These are phyloP conservation scores for Microplitis demolitor DNA, from an alignment of 1,140 invertebrate species.

Conservation along the genomic window DNA sequence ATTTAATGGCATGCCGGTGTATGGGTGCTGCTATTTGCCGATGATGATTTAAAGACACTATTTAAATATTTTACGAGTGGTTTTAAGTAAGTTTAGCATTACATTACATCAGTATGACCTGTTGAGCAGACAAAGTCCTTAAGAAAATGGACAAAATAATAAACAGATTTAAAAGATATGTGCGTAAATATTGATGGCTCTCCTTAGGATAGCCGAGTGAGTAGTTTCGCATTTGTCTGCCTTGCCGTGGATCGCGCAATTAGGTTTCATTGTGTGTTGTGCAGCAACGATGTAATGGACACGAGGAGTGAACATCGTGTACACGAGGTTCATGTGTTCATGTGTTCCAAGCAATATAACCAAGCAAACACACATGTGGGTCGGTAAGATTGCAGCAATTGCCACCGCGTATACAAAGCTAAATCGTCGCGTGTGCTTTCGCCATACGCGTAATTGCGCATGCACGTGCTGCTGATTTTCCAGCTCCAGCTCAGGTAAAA, in stretches of 20 bases:
- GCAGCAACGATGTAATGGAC: background rate
- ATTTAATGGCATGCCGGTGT: too few species aligned
- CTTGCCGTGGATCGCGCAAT: too few species aligned
- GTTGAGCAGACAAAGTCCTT: background rate
- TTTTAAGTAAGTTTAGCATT: too few species aligned
- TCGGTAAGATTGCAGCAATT: slow-evolving; percentile 22
- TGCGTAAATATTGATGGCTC: too few species aligned
- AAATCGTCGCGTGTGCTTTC: slow-evolving; percentile 22
- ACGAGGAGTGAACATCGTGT: background rate
- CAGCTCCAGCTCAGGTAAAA: background rate
- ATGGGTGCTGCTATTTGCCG: too few species aligned
- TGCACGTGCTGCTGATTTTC: background rate
- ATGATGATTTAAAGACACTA: too few species aligned
- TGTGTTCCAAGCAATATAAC: background rate
- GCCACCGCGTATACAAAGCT: slow-evolving; percentile 15
- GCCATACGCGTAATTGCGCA: slow-evolving; percentile 1
- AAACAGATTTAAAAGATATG: background rate
- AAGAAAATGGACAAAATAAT: background rate
- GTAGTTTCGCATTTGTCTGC: too few species aligned
- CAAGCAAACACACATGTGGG: slow-evolving; percentile 23
- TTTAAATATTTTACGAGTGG: too few species aligned
- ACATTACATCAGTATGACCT: background rate
- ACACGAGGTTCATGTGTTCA: background rate
- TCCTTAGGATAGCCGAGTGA: too few species aligned
- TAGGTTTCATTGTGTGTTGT: too few species aligned